These are phyloP conservation scores for Trigoniulus corallinus DNA, from an alignment of 1,140 invertebrate species.

Conservation along the genomic window DNA sequence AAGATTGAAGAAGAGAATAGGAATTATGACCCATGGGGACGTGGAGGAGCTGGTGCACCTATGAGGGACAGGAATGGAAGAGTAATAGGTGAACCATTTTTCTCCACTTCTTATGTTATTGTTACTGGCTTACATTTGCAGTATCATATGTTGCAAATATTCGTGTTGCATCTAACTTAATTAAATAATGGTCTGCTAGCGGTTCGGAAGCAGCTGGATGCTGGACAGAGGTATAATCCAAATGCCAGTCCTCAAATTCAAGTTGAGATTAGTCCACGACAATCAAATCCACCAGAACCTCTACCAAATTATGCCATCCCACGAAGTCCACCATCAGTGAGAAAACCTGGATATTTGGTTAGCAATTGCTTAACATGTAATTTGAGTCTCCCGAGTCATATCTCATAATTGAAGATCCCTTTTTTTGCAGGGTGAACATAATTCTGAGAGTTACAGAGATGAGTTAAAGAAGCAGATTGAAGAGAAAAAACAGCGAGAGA, in stretches of 20 bases:
- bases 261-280: neutral
- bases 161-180: too few relatives aligned
- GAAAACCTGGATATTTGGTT: too few relatives aligned
- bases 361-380: too few relatives aligned
- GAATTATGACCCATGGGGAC: conserved; percentile 4
- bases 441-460: neutral
- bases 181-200: too few relatives aligned
- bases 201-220: neutral
- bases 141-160: too few relatives aligned
- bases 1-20: neutral
- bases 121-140: too few relatives aligned
- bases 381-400: too few relatives aligned
- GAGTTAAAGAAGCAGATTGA: neutral
- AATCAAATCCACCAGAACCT: neutral
- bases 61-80: neutral
- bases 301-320: neutral
- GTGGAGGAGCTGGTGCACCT: conserved; percentile 4
- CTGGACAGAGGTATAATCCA: too few relatives aligned
- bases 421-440: neutral
- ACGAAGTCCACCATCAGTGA: neutral
- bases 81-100: neutral
- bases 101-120: too few relatives aligned
- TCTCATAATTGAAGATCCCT: neutral
- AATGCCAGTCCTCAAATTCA: neutral
- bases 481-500: neutral